Conservation (phyloP, 2,888 invertebrate species). For the Pomacea canaliculata region DNA sequence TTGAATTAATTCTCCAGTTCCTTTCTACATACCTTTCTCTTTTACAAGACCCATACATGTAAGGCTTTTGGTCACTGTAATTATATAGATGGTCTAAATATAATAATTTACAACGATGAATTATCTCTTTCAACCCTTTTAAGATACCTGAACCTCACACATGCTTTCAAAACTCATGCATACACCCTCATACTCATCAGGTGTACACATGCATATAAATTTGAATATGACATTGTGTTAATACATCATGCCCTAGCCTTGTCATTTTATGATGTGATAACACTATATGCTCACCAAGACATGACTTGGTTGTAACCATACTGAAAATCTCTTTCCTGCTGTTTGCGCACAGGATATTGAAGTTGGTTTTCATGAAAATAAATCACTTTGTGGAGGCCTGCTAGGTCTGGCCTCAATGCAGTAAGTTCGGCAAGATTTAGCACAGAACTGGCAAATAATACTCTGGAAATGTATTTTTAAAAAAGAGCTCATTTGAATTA, state of each 20-base stretch:
- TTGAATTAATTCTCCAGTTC: neutral
- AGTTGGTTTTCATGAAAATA: constrained; percentile 86
- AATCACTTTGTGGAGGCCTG: constrained; percentile 75
- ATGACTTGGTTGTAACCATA: constrained; percentile 83
- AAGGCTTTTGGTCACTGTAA: no score
- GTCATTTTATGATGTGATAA: no score
- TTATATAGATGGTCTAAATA: no score
- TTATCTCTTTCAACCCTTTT: no score
- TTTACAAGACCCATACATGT: neutral
- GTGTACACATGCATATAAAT: no score
- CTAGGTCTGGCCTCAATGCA: constrained; percentile 78
- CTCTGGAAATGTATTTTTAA: constrained; percentile 61
- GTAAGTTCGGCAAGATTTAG: constrained; percentile 80
- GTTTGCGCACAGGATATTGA: constrained; percentile 78
- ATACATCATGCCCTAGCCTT: no score
- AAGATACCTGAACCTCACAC: no score
- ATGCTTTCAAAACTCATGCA: no score
- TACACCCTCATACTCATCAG: no score
- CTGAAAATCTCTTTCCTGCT: constrained; percentile 80
- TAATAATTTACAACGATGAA: no score
- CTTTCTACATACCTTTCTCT: neutral
- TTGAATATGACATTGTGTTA: no score
- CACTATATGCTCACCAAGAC: constrained; percentile 73
- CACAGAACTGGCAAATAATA: constrained; percentile 79
- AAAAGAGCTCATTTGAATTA: neutral